Evolutionary conservation across 2,113 vertebrate species (phyloP), one percentile per base, ranked within the genome.

Genomic region (Plotosus lineatus): DNA sequence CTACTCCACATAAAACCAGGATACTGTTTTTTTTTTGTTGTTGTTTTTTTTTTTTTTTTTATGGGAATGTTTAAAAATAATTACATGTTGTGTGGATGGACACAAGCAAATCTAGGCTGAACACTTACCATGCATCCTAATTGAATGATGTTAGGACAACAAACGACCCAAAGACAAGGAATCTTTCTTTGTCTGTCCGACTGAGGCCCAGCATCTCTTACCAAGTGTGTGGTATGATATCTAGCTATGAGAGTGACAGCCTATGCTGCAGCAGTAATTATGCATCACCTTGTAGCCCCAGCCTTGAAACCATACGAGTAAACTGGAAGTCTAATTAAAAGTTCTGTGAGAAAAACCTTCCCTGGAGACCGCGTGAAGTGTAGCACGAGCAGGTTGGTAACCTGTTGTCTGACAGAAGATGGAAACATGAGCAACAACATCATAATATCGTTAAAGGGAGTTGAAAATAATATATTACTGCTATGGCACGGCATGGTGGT

Each of bases 1-100:
- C 69, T 73, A 21, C 14, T 72, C 15, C 9, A 72, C 23, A n/a
- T 42, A 81, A 73, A 48, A 81, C 60, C 28, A 80, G 26, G 19
- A 84, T n/a, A n/a, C n/a, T n/a, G n/a, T n/a, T n/a, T n/a, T n/a
- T n/a, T n/a, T n/a, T n/a, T n/a, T n/a, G n/a, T n/a, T n/a, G n/a
- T n/a, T n/a, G n/a, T n/a, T n/a, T n/a, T n/a, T n/a, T n/a, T n/a
- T n/a, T n/a, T n/a, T n/a, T 12, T 26, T 44, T 15, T 26, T 44
- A 69, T 46, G 14, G 3, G 14, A 44, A 1, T 46, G 40, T 4
- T 3, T 26, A 26, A 42, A 40, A 31, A 36, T 60, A 11, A 66
- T 38, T 11, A 40, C 36, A 66, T 40, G 17, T 2, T 61, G 17
- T 61, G 14, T 33, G 5, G 28, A 61, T 28, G 6, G 28, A 61